Percentiles rank a stretch among this genome's conserved stretches.
Evolutionary conservation across 2,797 vertebrate genomes (phyloP).

Genomic region (Argya squamiceps): DNA sequence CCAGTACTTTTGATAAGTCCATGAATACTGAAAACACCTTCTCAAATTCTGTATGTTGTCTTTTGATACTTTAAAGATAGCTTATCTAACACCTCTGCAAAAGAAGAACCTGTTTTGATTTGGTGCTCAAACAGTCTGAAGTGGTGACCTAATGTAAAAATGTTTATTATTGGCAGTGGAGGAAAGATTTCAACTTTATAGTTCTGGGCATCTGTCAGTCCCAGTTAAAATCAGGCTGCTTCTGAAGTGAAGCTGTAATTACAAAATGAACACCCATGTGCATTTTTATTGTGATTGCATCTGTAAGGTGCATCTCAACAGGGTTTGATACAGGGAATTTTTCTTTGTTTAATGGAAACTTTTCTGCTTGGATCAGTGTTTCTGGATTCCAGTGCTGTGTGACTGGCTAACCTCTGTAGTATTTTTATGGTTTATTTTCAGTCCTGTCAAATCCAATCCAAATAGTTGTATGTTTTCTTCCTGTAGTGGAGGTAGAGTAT

Average conservation of each 20-base stretch:
- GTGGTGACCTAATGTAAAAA: not conserved
- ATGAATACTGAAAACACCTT: not conserved
- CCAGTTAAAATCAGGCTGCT: not conserved
- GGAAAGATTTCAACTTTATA: not conserved
- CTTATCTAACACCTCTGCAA: not conserved
- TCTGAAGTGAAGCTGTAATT: not conserved
- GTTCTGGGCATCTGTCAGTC: not conserved
- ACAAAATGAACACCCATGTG: not conserved
- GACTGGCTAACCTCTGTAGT: not conserved
- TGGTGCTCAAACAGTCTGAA: not conserved
- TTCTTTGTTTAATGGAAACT: not conserved
- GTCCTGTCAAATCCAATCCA: not conserved
- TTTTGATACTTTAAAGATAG: not conserved
- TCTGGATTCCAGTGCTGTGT: not conserved
- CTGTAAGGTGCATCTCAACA: not conserved
- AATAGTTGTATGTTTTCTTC: not conserved
- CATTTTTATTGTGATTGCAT: not conserved
- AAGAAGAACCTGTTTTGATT: not conserved
- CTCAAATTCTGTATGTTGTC: not conserved
- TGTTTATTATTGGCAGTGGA: not conserved
- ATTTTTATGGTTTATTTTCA: slow-evolving; percentile 12
- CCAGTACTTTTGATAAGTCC: not conserved
- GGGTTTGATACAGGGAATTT: not conserved
- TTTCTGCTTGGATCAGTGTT: not conserved
- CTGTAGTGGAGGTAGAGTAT: not conserved